A percentile compares a stretch with the other conserved stretches of the same genome.
These are phyloP conservation scores for Battus philenor DNA, from an alignment of 1,140 invertebrate genomes.

Conservation along the genomic window DNA sequence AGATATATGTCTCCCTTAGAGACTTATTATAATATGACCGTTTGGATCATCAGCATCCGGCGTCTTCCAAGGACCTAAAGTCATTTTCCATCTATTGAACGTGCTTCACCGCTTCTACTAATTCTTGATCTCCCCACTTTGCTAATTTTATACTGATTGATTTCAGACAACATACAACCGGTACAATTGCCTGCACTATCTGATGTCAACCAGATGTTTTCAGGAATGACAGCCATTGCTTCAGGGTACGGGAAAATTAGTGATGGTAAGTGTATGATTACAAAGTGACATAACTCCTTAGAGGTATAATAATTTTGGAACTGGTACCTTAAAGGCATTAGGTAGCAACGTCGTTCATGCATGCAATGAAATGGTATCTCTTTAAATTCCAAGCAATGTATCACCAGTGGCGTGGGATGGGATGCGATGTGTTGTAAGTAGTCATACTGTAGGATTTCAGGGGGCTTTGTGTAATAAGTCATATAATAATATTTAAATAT, in stretches of 20 bases:
- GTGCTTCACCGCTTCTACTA: too few species aligned
- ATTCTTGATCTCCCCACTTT: background rate
- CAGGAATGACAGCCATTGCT: slow-evolving; percentile 16
- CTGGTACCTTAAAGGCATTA: slow-evolving; percentile 31
- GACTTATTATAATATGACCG: too few species aligned
- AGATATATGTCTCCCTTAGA: too few species aligned
- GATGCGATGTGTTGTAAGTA: too few species aligned
- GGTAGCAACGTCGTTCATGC: too few species aligned
- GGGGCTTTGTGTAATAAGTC: too few species aligned
- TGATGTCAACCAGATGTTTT: slow-evolving; percentile 18
- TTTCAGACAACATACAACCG: slow-evolving; percentile 17
- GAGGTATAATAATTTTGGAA: background rate
- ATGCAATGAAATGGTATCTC: too few species aligned
- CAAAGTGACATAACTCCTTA: background rate
- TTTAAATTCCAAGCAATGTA: slow-evolving; percentile 61
- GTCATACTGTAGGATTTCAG: too few species aligned
- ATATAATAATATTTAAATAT: too few species aligned
- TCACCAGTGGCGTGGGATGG: slow-evolving; percentile 34
- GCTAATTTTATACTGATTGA: slow-evolving; percentile 1
- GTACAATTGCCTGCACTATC: slow-evolving; percentile 17
- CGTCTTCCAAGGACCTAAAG: too few species aligned
- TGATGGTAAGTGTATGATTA: slow-evolving; percentile 21
- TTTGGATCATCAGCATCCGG: too few species aligned
- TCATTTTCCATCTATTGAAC: too few species aligned
- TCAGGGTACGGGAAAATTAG: slow-evolving; percentile 22